Base-by-base conservation (phyloP, 2,797 vertebrate genomes). In the Intellagama lesueurii region DNA sequence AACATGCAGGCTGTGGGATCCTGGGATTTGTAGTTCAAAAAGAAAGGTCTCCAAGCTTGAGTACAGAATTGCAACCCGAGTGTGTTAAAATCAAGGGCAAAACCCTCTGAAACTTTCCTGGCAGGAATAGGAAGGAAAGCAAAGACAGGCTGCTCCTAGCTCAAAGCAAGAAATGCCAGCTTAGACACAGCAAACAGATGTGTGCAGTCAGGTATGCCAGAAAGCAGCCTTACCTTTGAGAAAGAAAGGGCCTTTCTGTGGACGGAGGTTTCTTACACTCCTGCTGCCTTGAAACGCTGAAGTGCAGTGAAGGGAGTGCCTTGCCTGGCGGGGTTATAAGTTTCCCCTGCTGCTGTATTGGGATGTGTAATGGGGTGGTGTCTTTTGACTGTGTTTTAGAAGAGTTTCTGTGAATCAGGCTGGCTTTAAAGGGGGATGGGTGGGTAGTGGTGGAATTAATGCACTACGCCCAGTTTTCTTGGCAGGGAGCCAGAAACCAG, bases 361-460 rank as follows among this genome's bases (percentile, higher is more conserved):
- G 96, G 95, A 94, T 94, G 93, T 96, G 94, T 89, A 90, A 82
- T 82, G 90, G 91, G 97, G 97, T 96, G 97, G 95, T 96, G 96
- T 95, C 96, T 94, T 95, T 96, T 92, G 92, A 89, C 95, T 94
- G 86, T 88, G 91, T 96, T 97, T 97, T 96, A 96, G 96, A 96
- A 96, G 95, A 97, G 96, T 97, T 97, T 97, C 97, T 97, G 97
- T 97, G 97, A 97, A 97, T 97, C 97, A 97, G 96, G 95, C 95
- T 95, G 91, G 85, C 93, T 97, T 96, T 80, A 94, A 96, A 96
- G 96, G 32, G 69, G 26, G 89, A 26, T 64, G 60, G 60, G 52
- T 8, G 93, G 92, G 92, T 56, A 56, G 52, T 56, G 91, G 91
- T 82, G 91, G 91, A 88, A 89, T 89, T 93, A 95, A 95, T 94